These are phyloP conservation scores for Spheniscus humboldti DNA, from an alignment of 2,797 vertebrate genomes.

Conservation along the genomic window DNA sequence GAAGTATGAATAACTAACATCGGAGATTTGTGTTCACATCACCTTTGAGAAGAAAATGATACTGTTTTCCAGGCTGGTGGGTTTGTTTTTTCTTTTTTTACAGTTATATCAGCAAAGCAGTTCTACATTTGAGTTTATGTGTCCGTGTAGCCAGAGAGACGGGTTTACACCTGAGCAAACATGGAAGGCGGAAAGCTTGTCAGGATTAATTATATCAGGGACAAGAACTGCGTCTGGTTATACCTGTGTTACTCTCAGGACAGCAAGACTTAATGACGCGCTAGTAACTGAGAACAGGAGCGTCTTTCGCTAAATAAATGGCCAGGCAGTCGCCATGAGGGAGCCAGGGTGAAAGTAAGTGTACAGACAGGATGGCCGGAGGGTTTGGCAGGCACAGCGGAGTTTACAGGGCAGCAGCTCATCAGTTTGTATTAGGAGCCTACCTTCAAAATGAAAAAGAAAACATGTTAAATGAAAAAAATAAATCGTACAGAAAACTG, in stretches of 20 bases:
- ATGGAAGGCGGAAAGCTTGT: conserved; percentile 17
- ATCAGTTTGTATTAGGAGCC: conserved; percentile 40
- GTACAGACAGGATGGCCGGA: conserved; percentile 20
- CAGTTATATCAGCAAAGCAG: neutral
- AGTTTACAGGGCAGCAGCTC: conserved; percentile 49
- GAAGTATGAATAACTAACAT: neutral
- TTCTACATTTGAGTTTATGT: neutral
- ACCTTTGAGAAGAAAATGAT: neutral
- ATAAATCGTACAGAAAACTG: conserved; percentile 53
- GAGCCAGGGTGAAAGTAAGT: conserved; percentile 10
- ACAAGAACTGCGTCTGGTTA: conserved; percentile 37
- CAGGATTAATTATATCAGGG: conserved; percentile 25
- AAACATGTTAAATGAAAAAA: conserved; percentile 59
- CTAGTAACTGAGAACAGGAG: conserved; percentile 50
- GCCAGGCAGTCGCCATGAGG: conserved; percentile 8
- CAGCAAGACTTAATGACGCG: neutral
- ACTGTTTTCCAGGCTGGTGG: neutral
- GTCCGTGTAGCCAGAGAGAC: neutral
- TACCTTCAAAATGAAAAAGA: conserved; percentile 41
- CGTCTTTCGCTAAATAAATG: conserved; percentile 26
- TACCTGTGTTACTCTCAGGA: conserved; percentile 25
- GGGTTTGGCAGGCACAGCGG: neutral
- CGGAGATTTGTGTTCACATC: neutral
- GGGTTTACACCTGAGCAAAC: conserved; percentile 11
- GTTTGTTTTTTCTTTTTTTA: neutral